These are phyloP conservation scores for Pelodytes ibericus DNA, from an alignment of 2,797 vertebrate genomes.

Conservation along the genomic window DNA sequence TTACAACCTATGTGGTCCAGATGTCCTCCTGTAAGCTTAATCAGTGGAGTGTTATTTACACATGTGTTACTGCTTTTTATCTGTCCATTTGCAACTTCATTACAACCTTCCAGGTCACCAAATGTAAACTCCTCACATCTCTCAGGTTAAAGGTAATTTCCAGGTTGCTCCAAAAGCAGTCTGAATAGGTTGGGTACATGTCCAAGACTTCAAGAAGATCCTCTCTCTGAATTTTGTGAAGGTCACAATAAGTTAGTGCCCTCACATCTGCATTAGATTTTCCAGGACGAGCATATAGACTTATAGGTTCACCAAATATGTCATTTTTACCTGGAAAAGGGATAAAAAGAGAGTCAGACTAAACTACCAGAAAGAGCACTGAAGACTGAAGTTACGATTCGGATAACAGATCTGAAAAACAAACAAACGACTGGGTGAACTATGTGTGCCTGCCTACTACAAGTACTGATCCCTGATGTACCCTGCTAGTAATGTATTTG, in stretches of 20 bases:
- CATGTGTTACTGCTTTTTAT: background rate
- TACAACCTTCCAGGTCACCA: no score
- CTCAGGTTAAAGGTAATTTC: constrained; percentile 96
- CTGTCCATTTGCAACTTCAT: background rate
- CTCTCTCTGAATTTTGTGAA: constrained; percentile 93
- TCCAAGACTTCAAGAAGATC: constrained; percentile 95
- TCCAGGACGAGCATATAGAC: constrained; percentile 84
- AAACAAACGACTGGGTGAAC: no score
- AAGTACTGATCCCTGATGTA: no score
- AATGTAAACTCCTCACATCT: constrained; percentile 82
- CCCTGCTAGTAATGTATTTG: no score
- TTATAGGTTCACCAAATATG: constrained; percentile 94
- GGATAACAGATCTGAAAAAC: no score
- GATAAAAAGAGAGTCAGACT: constrained; percentile 31
- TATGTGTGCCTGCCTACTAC: no score
- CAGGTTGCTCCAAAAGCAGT: constrained; percentile 93
- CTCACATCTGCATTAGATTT: constrained; percentile 92
- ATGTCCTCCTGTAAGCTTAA: no score
- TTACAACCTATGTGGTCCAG: no score
- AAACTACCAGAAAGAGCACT: no score
- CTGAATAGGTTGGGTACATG: constrained; percentile 94
- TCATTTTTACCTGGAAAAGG: constrained; percentile 88
- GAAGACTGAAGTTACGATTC: background rate
- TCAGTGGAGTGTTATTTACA: no score
- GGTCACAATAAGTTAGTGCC: constrained; percentile 94